These are phyloP conservation scores for Zaprionus kolodkinae DNA, from an alignment of 1,140 invertebrate genomes.

Conservation along the genomic window DNA sequence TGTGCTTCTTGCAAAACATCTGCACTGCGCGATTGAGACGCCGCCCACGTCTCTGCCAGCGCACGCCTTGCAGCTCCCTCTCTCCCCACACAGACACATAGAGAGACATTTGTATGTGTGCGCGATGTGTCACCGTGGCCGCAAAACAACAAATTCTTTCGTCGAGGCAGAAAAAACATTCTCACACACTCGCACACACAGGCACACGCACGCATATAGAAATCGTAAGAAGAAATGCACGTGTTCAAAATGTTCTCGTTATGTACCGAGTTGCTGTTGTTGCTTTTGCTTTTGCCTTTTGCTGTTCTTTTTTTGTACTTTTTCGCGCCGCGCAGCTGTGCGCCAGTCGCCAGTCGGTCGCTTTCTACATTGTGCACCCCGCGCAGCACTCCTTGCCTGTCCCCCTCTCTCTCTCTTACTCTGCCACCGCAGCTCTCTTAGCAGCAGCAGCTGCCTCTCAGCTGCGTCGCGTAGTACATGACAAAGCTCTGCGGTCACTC, in stretches of 20 bases:
- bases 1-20: constrained; percentile 42
- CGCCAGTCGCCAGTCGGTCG: constrained; percentile 75
- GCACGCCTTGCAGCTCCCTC: neutral
- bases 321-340: constrained; percentile 75
- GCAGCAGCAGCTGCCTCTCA: neutral
- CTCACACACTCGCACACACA: constrained; percentile 47
- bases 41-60: constrained; percentile 31
- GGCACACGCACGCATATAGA: constrained; percentile 34
- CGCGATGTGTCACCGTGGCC: constrained; percentile 63
- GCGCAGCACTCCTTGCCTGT: neutral
- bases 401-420: neutral
- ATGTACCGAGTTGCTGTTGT: constrained; percentile 48
- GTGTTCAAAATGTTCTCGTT: constrained; percentile 80
- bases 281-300: constrained; percentile 50
- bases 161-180: constrained; percentile 43
- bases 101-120: constrained; percentile 4
- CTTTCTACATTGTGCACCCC: constrained; percentile 57
- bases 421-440: neutral
- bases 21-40: constrained; percentile 42
- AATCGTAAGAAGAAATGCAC: constrained; percentile 78
- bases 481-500: constrained; percentile 59
- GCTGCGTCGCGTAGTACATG: constrained; percentile 17
- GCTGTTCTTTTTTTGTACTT: constrained; percentile 63
- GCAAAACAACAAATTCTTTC: constrained; percentile 69
- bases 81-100: constrained; percentile 1